Percentiles rank a stretch among this genome's conserved stretches.
These are phyloP conservation scores for Hafferia zeledoni DNA, from an alignment of 2,797 vertebrate species.

Conservation along the genomic window DNA sequence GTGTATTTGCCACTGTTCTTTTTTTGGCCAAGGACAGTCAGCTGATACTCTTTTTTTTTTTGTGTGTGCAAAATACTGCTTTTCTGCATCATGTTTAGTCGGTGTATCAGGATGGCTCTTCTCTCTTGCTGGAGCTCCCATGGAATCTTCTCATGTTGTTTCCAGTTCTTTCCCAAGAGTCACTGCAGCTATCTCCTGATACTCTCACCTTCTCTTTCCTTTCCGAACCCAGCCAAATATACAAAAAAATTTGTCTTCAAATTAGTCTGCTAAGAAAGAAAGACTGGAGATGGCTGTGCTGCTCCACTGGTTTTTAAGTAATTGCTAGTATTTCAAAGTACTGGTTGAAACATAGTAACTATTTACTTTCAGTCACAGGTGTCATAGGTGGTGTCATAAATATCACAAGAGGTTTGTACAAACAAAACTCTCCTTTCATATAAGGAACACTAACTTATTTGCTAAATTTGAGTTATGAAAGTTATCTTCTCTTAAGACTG, in stretches of 20 bases:
- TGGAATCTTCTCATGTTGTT: not conserved
- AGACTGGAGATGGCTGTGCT: not conserved
- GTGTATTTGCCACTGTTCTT: not conserved
- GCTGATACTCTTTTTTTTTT: not conserved
- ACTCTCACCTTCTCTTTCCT: not conserved
- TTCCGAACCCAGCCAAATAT: not conserved
- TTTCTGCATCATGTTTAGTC: not conserved
- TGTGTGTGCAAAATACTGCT: not conserved
- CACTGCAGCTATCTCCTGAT: not conserved
- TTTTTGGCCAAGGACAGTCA: not conserved
- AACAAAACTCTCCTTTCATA: not conserved
- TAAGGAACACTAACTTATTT: not conserved
- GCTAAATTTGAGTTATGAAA: not conserved
- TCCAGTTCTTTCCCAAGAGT: not conserved
- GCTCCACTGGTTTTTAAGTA: not conserved
- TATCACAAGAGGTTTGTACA: fast-evolving
- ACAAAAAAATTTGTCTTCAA: not conserved
- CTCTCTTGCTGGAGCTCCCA: not conserved
- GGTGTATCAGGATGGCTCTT: not conserved
- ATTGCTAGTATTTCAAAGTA: not conserved
- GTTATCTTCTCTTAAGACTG: not conserved
- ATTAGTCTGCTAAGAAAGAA: not conserved
- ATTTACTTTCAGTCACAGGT: not conserved
- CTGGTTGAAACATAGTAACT: not conserved
- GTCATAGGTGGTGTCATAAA: not conserved